Evolutionary conservation across 2,888 invertebrate species (phyloP).

Genomic region (Chymomyza fuscimana): DNA sequence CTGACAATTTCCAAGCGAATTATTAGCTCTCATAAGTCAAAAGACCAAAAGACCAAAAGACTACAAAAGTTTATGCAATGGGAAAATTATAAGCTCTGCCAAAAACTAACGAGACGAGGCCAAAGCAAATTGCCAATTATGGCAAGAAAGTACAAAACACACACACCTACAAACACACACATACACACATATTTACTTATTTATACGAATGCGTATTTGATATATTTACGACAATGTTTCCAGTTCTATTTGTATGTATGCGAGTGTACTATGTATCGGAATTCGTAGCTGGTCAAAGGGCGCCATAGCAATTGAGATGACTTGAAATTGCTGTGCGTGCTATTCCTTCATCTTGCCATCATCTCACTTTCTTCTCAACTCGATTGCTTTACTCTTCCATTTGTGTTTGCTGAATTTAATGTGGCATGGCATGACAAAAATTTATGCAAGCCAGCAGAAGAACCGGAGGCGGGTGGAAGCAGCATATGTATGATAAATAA

Average conservation of each 20-base stretch:
- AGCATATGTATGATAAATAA: constrained; percentile 49
- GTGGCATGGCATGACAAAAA: constrained; percentile 61
- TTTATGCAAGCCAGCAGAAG: constrained; percentile 47
- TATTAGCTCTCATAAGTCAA: constrained; percentile 37
- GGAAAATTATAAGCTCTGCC: background rate
- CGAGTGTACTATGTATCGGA: background rate
- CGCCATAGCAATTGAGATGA: background rate
- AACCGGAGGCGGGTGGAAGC: constrained; percentile 21
- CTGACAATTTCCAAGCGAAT: constrained; percentile 2
- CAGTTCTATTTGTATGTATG: background rate
- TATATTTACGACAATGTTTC: constrained; percentile 55
- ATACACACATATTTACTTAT: constrained; percentile 3
- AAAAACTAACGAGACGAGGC: constrained; percentile 46
- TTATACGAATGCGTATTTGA: constrained; percentile 51
- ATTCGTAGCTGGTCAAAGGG: background rate
- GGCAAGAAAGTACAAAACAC: constrained; percentile 51
- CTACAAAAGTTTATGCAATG: background rate
- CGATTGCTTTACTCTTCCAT: background rate
- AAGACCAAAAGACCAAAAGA: background rate
- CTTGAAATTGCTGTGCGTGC: constrained; percentile 56
- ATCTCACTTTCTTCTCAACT: background rate
- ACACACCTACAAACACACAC: background rate
- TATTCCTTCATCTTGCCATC: constrained; percentile 9
- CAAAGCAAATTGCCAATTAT: constrained; percentile 68
- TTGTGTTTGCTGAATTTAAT: constrained; percentile 56